These are phyloP conservation scores for silkworm (Bombyx mori) DNA, from an alignment of 1,140 invertebrate genomes.

Conservation along the genomic window DNA sequence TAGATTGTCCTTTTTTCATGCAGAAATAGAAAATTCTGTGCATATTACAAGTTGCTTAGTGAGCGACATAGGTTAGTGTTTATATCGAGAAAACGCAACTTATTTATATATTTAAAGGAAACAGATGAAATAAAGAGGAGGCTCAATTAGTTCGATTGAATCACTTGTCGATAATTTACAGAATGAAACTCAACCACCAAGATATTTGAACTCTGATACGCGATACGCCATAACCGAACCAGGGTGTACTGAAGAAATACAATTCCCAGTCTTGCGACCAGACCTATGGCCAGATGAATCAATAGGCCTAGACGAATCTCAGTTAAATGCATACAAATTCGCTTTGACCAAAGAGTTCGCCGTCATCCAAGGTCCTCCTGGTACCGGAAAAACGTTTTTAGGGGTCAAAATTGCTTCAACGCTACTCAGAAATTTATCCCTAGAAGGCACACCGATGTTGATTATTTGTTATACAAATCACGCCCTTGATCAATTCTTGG, in stretches of 20 bases:
- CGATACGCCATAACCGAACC: slow-evolving; percentile 29
- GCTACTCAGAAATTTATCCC: slow-evolving; percentile 71
- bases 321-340: slow-evolving; percentile 73
- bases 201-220: slow-evolving; percentile 40
- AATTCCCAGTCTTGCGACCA: slow-evolving; percentile 39
- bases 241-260: slow-evolving; percentile 30
- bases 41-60: no score
- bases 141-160: not conserved
- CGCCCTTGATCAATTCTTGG: slow-evolving; percentile 91
- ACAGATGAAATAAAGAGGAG: no score
- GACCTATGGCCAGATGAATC: slow-evolving; percentile 54
- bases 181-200: slow-evolving; percentile 34
- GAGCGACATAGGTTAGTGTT: no score
- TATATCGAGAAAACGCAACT: no score
- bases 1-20: no score
- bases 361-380: slow-evolving; percentile 86
- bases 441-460: slow-evolving; percentile 76
- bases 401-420: slow-evolving; percentile 78
- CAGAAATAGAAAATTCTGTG: no score
- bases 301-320: slow-evolving; percentile 73
- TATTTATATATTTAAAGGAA: no score
- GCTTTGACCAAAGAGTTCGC: slow-evolving; percentile 77
- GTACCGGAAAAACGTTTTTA: slow-evolving; percentile 85
- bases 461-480: slow-evolving; percentile 91
- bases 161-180: slow-evolving; percentile 15